phyloP scores from a whole-genome alignment of 1,140 invertebrate species.

The Drosophila simulans region DNA sequence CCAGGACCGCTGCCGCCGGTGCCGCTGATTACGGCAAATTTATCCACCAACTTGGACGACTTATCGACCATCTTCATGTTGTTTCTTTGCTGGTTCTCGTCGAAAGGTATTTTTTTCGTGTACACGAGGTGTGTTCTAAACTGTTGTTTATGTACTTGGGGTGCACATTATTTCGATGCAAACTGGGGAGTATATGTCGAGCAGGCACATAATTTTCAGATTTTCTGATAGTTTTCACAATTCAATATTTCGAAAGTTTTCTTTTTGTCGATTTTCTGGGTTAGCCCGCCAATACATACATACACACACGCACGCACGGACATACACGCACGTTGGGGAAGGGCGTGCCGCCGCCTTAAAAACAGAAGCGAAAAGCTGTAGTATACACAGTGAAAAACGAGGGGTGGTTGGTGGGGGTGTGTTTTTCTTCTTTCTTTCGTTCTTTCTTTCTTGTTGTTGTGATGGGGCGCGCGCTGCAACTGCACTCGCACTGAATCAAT shows the following conservation, averaged over 20 bases:
- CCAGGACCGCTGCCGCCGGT: slow-evolving; percentile 27
- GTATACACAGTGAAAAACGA: slow-evolving; percentile 58
- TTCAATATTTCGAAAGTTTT: slow-evolving; percentile 17
- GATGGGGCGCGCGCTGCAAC: slow-evolving; percentile 52
- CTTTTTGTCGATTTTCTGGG: slow-evolving; percentile 2
- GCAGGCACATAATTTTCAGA: slow-evolving; percentile 24
- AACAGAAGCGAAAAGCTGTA: slow-evolving; percentile 42
- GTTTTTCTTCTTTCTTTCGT: background rate
- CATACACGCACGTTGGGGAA: slow-evolving; percentile 22
- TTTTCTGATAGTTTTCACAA: slow-evolving; percentile 24
- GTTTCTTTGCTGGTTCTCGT: slow-evolving; percentile 12
- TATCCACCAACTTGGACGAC: slow-evolving; percentile 82
- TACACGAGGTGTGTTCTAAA: slow-evolving; percentile 24
- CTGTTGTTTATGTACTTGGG: slow-evolving; percentile 42
- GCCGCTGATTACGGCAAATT: slow-evolving; percentile 69
- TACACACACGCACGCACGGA: slow-evolving; percentile 2
- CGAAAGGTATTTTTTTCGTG: slow-evolving; percentile 2
- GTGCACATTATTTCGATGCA: slow-evolving; percentile 52
- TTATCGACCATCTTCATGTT: slow-evolving; percentile 84
- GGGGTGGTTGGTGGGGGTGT: slow-evolving; percentile 1
- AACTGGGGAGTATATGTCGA: slow-evolving; percentile 28
- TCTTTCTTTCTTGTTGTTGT: slow-evolving; percentile 10
- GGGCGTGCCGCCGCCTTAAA: slow-evolving; percentile 63
- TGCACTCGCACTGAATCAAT: slow-evolving; percentile 73
- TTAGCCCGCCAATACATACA: slow-evolving; percentile 20